Conservation (phyloP, 1,140 invertebrate genomes). For the Drosophila trapezifrons region DNA sequence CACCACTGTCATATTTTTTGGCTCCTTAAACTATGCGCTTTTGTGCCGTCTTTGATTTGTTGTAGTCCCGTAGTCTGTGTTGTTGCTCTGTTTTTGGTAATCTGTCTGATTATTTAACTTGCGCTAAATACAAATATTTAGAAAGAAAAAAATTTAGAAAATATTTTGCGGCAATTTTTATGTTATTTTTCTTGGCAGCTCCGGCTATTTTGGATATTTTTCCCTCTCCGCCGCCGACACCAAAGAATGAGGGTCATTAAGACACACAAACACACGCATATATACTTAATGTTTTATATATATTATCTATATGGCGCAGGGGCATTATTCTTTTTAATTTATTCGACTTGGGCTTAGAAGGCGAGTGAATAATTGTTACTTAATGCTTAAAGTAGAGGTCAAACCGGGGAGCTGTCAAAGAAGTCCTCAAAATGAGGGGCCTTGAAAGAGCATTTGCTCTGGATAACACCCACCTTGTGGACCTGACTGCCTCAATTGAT, state of each 20-base stretch:
- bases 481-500: conserved; percentile 43
- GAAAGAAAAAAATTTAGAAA: conserved; percentile 59
- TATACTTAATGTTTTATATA: conserved; percentile 28
- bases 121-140: conserved; percentile 81
- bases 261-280: conserved; percentile 51
- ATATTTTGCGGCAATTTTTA: conserved; percentile 76
- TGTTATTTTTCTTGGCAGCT: conserved; percentile 79
- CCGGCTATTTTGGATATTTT: conserved; percentile 39
- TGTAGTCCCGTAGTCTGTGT: conserved; percentile 46
- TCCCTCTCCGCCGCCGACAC: conserved; percentile 24
- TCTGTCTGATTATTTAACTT: conserved; percentile 82
- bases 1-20: conserved; percentile 4
- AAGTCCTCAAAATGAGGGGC: conserved; percentile 13
- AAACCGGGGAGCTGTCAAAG: conserved; percentile 1
- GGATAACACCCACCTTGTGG: conserved; percentile 21
- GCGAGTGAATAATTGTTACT: conserved; percentile 23
- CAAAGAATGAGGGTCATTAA: conserved; percentile 75
- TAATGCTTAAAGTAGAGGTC: conserved; percentile 29
- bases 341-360: conserved; percentile 36
- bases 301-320: conserved; percentile 10
- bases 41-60: conserved; percentile 13
- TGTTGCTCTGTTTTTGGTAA: conserved; percentile 70
- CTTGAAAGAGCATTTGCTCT: conserved; percentile 20
- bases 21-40: conserved; percentile 24
- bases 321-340: conserved; percentile 42